These are phyloP conservation scores for Tupiocoris notatus DNA, from an alignment of 2,888 invertebrate genomes.

Conservation along the genomic window DNA sequence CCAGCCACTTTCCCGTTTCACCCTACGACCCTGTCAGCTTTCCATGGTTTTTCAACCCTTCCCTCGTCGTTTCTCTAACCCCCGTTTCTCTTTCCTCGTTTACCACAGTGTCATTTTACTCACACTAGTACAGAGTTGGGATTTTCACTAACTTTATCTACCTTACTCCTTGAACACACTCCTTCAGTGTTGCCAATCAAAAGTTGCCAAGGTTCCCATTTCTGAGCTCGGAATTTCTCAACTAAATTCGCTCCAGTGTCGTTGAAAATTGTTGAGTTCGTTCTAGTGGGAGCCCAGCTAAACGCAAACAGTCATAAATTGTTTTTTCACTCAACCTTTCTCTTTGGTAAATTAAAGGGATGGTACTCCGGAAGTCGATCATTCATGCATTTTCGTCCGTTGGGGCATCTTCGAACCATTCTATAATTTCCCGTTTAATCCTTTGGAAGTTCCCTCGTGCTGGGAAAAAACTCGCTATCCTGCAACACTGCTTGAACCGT, in stretches of 20 bases:
- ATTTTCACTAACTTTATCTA: not conserved
- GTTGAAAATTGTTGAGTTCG: too few relatives aligned
- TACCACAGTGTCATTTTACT: not conserved
- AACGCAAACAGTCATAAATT: too few relatives aligned
- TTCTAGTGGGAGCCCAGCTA: too few relatives aligned
- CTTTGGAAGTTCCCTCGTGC: not conserved
- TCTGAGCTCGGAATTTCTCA: not conserved
- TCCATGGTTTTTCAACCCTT: slow-evolving; percentile 43
- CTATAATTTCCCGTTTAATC: too few relatives aligned
- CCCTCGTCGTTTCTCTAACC: slow-evolving; percentile 46
- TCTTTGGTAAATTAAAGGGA: too few relatives aligned
- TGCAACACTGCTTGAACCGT: not conserved
- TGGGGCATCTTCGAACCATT: too few relatives aligned
- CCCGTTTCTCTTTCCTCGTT: slow-evolving; percentile 36
- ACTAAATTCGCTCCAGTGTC: too few relatives aligned
- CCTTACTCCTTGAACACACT: not conserved
- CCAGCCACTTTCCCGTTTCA: slow-evolving; percentile 2
- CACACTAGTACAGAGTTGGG: not conserved
- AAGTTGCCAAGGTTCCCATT: too few relatives aligned
- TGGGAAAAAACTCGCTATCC: not conserved
- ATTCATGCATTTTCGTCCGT: too few relatives aligned
- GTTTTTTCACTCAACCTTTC: too few relatives aligned
- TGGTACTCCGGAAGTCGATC: too few relatives aligned
- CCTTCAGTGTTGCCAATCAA: not conserved
- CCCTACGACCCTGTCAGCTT: slow-evolving; percentile 43